phyloP scores from a whole-genome alignment of 2,113 vertebrate genomes.

The Prochilodus magdalenae region DNA sequence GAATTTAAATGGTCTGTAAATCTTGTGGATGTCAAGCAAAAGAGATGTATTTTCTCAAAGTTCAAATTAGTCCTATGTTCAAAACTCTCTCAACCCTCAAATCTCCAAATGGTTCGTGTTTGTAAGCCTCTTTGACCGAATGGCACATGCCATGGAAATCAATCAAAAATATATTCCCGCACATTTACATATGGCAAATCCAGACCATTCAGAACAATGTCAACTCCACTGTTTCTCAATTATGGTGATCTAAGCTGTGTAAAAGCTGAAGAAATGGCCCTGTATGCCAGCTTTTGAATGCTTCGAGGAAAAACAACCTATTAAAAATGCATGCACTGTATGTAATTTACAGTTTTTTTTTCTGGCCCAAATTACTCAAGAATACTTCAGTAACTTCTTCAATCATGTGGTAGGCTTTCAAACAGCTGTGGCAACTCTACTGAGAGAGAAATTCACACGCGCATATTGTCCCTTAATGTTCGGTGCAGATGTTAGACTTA shows the following conservation, averaged over 20 bases:
- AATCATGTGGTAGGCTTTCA: constrained; percentile 9
- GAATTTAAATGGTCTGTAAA: too few relatives aligned
- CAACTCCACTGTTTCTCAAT: background rate
- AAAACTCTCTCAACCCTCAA: background rate
- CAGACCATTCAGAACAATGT: background rate
- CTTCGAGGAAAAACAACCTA: background rate
- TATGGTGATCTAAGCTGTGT: background rate
- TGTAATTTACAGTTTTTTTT: background rate
- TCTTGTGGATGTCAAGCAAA: too few relatives aligned
- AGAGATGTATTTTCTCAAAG: background rate
- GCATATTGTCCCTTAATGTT: constrained; percentile 16
- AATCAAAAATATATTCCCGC: constrained; percentile 13
- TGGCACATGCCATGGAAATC: constrained; percentile 20
- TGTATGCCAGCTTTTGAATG: background rate
- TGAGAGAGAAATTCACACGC: constrained; percentile 15
- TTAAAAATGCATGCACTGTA: background rate
- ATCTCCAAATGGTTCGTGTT: constrained; percentile 12
- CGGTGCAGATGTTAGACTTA: constrained; percentile 35
- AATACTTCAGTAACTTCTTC: constrained; percentile 18
- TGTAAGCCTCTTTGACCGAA: constrained; percentile 23
- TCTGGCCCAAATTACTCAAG: background rate
- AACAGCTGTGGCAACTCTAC: constrained; percentile 9
- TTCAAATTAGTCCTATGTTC: constrained; percentile 2
- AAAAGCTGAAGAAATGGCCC: background rate
- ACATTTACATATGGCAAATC: constrained; percentile 29